Conservation (phyloP, 2,797 vertebrate genomes). For the Helicolenus hilgendorfi region DNA sequence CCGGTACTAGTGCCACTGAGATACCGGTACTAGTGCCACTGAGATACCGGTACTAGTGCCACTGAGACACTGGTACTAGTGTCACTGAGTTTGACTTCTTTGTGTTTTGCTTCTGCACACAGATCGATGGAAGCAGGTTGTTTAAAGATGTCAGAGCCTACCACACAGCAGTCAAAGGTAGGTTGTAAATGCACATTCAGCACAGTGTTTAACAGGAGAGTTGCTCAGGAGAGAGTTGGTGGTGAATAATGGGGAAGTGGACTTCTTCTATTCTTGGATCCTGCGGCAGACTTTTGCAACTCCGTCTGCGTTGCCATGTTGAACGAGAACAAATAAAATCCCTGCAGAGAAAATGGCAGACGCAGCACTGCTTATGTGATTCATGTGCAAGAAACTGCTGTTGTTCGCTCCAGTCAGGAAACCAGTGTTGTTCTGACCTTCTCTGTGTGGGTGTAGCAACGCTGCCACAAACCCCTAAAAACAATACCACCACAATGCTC, state of each 20-base stretch:
- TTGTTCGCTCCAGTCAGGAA: conserved; percentile 61
- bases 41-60: too few relatives aligned
- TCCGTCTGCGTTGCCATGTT: conserved; percentile 33
- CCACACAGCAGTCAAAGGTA: conserved; percentile 94
- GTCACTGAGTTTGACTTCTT: neutral
- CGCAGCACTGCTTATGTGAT: conserved; percentile 25
- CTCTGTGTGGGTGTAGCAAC: conserved; percentile 41
- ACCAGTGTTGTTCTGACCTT: conserved; percentile 72
- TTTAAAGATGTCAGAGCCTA: conserved; percentile 95
- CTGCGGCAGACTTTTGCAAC: conserved; percentile 59
- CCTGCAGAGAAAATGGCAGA: conserved; percentile 37
- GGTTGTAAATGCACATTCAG: neutral
- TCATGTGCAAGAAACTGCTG: neutral
- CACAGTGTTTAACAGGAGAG: neutral
- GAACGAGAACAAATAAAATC: neutral
- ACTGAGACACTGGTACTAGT: too few relatives aligned
- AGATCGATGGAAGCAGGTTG: conserved; percentile 93
- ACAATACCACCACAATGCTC: conserved; percentile 35
- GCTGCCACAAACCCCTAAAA: conserved; percentile 15
- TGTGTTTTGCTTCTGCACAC: conserved; percentile 47
- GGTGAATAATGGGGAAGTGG: conserved; percentile 69
- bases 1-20: too few relatives aligned
- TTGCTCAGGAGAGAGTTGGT: neutral
- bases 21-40: too few relatives aligned
- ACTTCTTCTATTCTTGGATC: conserved; percentile 53